Percentiles rank a stretch among this genome's conserved stretches.
Conservation (phyloP, 2,113 vertebrate species). For the Polyodon spathula region DNA sequence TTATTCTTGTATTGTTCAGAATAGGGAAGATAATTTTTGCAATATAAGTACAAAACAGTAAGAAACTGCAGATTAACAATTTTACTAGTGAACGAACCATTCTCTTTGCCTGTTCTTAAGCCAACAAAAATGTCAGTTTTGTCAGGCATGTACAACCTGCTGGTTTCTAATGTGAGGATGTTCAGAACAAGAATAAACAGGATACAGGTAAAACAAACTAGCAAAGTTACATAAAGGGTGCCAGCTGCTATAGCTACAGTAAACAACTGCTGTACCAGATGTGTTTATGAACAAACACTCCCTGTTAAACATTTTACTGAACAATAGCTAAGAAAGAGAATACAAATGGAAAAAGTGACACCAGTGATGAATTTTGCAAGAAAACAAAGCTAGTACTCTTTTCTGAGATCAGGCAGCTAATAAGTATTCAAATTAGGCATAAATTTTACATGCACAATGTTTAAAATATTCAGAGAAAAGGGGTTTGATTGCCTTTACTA, state of each 20-base stretch:
- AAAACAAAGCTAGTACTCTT: conserved; percentile 83
- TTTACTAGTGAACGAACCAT: too few relatives aligned
- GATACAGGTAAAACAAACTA: conserved; percentile 52
- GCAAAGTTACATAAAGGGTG: conserved; percentile 42
- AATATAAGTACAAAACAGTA: conserved; percentile 41
- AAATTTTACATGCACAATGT: conserved; percentile 98
- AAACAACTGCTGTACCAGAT: conserved; percentile 68
- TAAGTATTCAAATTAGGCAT: conserved; percentile 99
- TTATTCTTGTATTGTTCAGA: too few relatives aligned
- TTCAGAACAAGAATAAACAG: conserved; percentile 53
- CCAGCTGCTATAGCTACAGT: conserved; percentile 52
- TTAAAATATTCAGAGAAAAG: conserved; percentile 98
- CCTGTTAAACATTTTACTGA: conserved; percentile 50
- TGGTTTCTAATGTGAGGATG: conserved; percentile 36
- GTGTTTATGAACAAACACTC: conserved; percentile 69
- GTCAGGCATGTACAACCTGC: conserved; percentile 2
- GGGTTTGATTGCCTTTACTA: conserved; percentile 87
- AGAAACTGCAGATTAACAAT: too few relatives aligned
- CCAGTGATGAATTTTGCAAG: too few relatives aligned
- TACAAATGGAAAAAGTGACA: too few relatives aligned
- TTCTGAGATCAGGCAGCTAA: conserved; percentile 89
- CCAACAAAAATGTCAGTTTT: background rate
- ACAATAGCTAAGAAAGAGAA: conserved; percentile 51
- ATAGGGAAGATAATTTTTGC: too few relatives aligned
- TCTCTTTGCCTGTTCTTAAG: conserved; percentile 1